A percentile compares a stretch with the other conserved stretches of the same genome.
Conservation (phyloP, 2,113 vertebrate species). For the Rutilus rutilus region DNA sequence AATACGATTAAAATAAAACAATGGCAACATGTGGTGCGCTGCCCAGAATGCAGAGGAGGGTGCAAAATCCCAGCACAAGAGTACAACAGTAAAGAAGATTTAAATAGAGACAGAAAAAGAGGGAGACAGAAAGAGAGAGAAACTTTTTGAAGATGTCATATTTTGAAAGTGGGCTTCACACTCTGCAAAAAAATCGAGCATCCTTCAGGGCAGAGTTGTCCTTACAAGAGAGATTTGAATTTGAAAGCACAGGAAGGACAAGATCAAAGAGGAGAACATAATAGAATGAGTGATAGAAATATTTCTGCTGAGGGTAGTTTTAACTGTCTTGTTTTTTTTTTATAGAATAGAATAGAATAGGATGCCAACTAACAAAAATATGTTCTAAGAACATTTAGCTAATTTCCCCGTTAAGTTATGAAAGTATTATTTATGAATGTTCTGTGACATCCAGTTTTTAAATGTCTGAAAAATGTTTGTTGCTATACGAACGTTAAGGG, state of each 20-base stretch:
- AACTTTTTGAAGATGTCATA: conserved; percentile 13
- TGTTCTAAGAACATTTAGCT: too few relatives aligned
- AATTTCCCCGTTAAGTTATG: too few relatives aligned
- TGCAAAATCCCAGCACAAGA: neutral
- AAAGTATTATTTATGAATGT: too few relatives aligned
- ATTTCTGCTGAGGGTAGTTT: neutral
- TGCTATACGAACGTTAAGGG: too few relatives aligned
- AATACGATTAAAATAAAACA: conserved; percentile 5
- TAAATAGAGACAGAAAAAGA: neutral
- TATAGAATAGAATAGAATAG: neutral
- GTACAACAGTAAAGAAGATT: conserved; percentile 25
- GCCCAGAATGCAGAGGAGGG: conserved; percentile 37
- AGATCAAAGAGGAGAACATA: neutral
- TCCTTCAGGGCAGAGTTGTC: neutral
- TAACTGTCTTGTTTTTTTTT: neutral
- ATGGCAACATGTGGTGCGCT: neutral
- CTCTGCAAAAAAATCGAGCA: neutral
- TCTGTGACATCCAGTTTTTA: too few relatives aligned
- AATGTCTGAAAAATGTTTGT: too few relatives aligned
- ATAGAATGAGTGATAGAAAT: neutral
- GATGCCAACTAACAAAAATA: too few relatives aligned
- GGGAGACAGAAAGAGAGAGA: neutral
- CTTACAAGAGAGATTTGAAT: neutral
- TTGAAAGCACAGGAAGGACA: neutral
- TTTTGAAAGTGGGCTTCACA: conserved; percentile 7